Evolutionary conservation across 2,888 invertebrate genomes (phyloP).

Genomic region (Andrena bucephala): DNA sequence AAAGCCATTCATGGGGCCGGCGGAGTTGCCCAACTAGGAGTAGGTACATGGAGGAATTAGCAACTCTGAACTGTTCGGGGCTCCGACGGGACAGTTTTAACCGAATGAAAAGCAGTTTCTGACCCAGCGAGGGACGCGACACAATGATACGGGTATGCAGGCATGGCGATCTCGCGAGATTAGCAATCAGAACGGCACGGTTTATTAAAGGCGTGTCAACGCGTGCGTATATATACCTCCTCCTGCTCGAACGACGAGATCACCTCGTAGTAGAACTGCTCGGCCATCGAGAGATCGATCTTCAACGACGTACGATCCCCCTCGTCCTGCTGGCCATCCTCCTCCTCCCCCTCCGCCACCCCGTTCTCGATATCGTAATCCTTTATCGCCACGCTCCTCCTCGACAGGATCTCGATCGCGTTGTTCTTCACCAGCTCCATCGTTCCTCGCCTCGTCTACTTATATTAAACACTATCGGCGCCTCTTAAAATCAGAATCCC

Average conservation of each 20-base stretch:
- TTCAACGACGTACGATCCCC: slow-evolving; percentile 79
- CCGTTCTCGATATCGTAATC: slow-evolving; percentile 78
- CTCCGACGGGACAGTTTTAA: not conserved
- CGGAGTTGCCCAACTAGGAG: no score
- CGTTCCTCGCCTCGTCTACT: not conserved
- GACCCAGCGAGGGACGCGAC: not conserved
- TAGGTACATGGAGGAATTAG: no score
- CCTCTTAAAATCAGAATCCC: no score
- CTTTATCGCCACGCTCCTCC: slow-evolving; percentile 80
- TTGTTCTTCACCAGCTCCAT: slow-evolving; percentile 83
- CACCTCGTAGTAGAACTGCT: slow-evolving; percentile 84
- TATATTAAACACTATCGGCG: no score
- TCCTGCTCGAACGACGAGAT: slow-evolving; percentile 83
- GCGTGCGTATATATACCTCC: slow-evolving; percentile 77
- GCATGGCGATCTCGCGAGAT: slow-evolving; percentile 49
- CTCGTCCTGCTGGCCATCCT: slow-evolving; percentile 66
- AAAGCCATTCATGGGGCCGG: no score
- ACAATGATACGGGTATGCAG: slow-evolving; percentile 19
- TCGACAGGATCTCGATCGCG: slow-evolving; percentile 82
- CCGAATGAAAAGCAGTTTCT: not conserved
- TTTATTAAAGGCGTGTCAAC: slow-evolving; percentile 64
- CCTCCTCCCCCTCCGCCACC: slow-evolving; percentile 68
- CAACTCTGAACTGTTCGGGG: not conserved
- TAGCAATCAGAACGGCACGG: slow-evolving; percentile 59
- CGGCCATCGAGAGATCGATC: slow-evolving; percentile 82